phyloP scores from a whole-genome alignment of 2,888 invertebrate genomes.

The Deilephila porcellus region DNA sequence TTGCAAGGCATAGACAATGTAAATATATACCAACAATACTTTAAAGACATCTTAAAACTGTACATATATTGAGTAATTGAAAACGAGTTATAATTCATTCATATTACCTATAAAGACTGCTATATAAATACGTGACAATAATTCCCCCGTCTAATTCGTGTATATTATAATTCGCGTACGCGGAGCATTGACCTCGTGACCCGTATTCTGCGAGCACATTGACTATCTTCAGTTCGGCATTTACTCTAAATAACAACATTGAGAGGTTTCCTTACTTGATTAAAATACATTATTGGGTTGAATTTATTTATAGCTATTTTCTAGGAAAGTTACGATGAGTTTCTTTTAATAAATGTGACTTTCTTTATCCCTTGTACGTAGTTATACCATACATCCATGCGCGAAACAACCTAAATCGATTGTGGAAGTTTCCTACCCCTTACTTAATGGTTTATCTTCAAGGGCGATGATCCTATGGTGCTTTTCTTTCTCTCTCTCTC shows the following conservation, averaged over 20 bases:
- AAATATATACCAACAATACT: no score
- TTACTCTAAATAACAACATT: neutral
- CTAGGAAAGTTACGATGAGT: neutral
- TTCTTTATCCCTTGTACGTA: no score
- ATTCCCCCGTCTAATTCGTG: neutral
- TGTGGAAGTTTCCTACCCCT: no score
- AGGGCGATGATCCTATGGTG: no score
- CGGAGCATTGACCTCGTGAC: constrained; percentile 17
- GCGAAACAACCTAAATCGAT: no score
- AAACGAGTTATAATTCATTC: neutral
- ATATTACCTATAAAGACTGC: neutral
- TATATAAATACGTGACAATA: neutral
- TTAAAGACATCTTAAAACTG: no score
- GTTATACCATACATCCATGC: no score
- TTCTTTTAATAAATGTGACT: neutral
- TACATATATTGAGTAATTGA: no score
- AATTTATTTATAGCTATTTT: neutral
- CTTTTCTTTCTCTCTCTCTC: no score
- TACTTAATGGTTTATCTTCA: no score
- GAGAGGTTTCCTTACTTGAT: neutral
- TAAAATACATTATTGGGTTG: neutral
- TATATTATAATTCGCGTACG: constrained; percentile 20
- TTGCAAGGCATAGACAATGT: no score
- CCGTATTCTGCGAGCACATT: constrained; percentile 17
- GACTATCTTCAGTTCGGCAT: constrained; percentile 8